Base-by-base conservation (phyloP, 2,888 invertebrate species). In the Isotomurus palustris region DNA sequence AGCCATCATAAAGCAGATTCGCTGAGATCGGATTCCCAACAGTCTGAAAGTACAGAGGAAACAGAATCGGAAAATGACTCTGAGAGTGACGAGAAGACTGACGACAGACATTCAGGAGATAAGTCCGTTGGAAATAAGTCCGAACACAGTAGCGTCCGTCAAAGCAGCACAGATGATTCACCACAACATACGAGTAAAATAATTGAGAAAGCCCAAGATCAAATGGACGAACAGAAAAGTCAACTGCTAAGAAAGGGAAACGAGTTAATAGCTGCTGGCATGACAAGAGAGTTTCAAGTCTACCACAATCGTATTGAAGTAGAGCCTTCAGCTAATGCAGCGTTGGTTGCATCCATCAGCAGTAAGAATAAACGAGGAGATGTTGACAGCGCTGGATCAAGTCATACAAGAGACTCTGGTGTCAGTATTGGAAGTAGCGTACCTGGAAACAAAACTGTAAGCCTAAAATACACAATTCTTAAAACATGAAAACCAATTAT, bases 391-490 rank as follows among this genome's bases (percentile, higher is more conserved):
- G 68, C 68, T 6, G 68, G 68, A 12, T 67, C 67, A 19, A 66
- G 64, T 21, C 50, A 58, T 27, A 66, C 68, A 24, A 51, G 68
- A 44, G 68, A 69, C 50, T 69, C 68, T 47, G 68, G 68, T 6
- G 68, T 69, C 51, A 69, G 68, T 52, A 50, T 62, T 55, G 62
- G 62, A 36, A 62, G 62, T 56, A 38, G 52, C 19, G 55, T 28
- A 2, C 53, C 53, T 36, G 58, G 56, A 17, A 53, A 48, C 36
- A 50, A 50, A 50, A 50, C 58, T 56, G 62, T 62, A 62, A 47
- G 58, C 17, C 10, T 17, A 19, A 3, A 27, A 19, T 10, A 25
- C 8, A 32, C 14, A 14, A 32, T 32, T 32, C 14, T 14, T 10
- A 32, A 14, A 47, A 5, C 28, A 6, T 25, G 28, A 14, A 32